Percentiles rank a stretch among this genome's conserved stretches.
phyloP scores from a whole-genome alignment of 2,888 invertebrate genomes.

The Habrosyne pyritoides region DNA sequence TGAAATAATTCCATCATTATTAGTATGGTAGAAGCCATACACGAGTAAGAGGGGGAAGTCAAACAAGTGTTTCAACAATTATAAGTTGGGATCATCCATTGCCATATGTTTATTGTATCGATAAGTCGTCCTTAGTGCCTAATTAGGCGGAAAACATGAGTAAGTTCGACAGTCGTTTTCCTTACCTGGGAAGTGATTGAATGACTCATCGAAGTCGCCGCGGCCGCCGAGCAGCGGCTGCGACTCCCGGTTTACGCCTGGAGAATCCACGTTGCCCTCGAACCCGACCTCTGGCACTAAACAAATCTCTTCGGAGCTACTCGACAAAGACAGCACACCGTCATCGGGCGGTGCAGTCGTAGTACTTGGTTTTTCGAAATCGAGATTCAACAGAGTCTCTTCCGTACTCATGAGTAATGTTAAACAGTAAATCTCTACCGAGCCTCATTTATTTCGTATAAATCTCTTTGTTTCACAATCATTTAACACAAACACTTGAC shows the following conservation, averaged over 20 bases:
- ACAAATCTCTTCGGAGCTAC: conserved; percentile 87
- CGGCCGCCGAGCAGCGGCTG: conserved; percentile 96
- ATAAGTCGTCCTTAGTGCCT: conserved; percentile 33
- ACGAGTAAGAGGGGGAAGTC: conserved; percentile 41
- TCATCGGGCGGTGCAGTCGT: conserved; percentile 78
- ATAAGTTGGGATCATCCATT: conserved; percentile 18
- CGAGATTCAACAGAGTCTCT: conserved; percentile 85
- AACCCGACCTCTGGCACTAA: conserved; percentile 93
- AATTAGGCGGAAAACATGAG: conserved; percentile 38
- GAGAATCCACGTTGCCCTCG: conserved; percentile 92
- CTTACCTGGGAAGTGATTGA: conserved; percentile 94
- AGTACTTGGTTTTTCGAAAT: conserved; percentile 83
- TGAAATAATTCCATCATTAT: conserved; percentile 18
- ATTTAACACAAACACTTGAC: conserved; percentile 77
- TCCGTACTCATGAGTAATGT: conserved; percentile 85
- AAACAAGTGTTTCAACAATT: conserved; percentile 40
- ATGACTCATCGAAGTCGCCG: conserved; percentile 88
- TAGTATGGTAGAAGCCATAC: conserved; percentile 48
- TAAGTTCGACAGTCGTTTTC: conserved; percentile 34
- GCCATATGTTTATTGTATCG: conserved; percentile 26
- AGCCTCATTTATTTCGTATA: conserved; percentile 81
- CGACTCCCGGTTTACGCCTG: conserved; percentile 94
- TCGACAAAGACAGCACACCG: conserved; percentile 84
- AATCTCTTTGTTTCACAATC: conserved; percentile 81
- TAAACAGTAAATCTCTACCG: conserved; percentile 70